Evolutionary conservation across 2,888 invertebrate genomes (phyloP), one percentile per base, ranked within the genome.

Genomic region (Epiperipatus broadwayi): DNA sequence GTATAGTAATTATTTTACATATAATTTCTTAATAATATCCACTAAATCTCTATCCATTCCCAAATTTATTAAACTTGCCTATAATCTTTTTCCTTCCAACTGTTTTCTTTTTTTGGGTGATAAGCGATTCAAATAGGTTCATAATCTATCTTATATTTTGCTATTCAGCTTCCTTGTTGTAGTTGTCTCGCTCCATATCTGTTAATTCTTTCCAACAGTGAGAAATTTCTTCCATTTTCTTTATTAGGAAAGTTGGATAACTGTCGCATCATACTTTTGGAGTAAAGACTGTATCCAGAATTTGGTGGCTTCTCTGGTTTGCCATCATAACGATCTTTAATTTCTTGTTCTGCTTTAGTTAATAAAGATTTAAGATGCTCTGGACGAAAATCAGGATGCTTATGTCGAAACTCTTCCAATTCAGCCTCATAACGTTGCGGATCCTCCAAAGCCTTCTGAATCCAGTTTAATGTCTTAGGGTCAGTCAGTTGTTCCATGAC

Each of bases 271-370:
- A 65, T 56, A 37, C 58, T 53, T 32, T 60, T 57, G 3, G 65
- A 60, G 50, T 65, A 69, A 21, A 67, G 49, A 37, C 61, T 60
- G 49, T 68, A 69, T 2, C 67, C 64, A 8, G 65, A 65, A 21
- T 55, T 57, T 2, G 69, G 67, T 3, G 68, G 68, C 47, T 65
- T 65, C 31, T 59, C 58, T 14, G 69, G 69, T 51, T 67, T 67
- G 4, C 69, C 69, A 34, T 52, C 50, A 35, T 44, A 46, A 48
- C 52, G 56, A 43, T 66, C 65, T 43, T 60, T 59, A 5, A 68
- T 54, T 22, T 52, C 51, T 37, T 56, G 56, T 48, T 68, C 68
- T 22, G 64, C 62, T 52, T 66, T 67, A n/a, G 61, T 64, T 12
- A 68, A 49, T 30, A 65, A 52, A 21, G 58, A 49, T 50, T 57